Base-by-base conservation (phyloP, 2,888 invertebrate species). In the Diachrysia chrysitis region DNA sequence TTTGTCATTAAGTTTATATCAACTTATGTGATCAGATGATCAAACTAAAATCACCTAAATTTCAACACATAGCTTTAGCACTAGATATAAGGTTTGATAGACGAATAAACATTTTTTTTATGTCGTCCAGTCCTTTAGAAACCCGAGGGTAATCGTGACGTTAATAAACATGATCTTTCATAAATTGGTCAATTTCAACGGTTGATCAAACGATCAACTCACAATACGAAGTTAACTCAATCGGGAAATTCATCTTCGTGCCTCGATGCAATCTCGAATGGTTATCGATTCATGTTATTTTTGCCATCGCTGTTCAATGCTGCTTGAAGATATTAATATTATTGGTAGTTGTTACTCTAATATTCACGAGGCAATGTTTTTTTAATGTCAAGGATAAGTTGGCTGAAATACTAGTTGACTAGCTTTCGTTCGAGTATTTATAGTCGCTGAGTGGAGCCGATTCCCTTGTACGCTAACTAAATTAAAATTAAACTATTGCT, bases 251-350 rank as follows among this genome's bases (percentile, higher is more conserved):
- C 63, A 69, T 62, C 53, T 62, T 54, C 58, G 56, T n/a, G 46
- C 23, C 64, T 55, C 19, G 62, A 58, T 76, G 71, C 78, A 67
- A 66, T 75, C 69, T 61, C 71, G 64, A 63, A 68, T 71, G n/a
- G 57, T 37, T 58, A 66, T 67, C 66, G 78, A 76, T 76, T 79
- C 58, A 23, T 61, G 63, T 63, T 65, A 78, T 63, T 89, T 70
- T 73, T 69, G 58, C 37, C 35, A 21, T 29, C 9, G 55, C 25
- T 25, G 63, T 51, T 46, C 25, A 58, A 57, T 53, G 51, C 21
- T 56, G 46, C 62, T 56, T 32, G 19, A 21, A n/a, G 54, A 51
- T 55, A 66, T 55, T 55, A 51, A 55, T 64, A 19, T 70, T 35
- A 21, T 35, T 42, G 29, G 42, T 5, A 25, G 51, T 21, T 62